Evolutionary conservation across 1,140 invertebrate genomes (phyloP).

Genomic region (Steinernema feltiae): DNA sequence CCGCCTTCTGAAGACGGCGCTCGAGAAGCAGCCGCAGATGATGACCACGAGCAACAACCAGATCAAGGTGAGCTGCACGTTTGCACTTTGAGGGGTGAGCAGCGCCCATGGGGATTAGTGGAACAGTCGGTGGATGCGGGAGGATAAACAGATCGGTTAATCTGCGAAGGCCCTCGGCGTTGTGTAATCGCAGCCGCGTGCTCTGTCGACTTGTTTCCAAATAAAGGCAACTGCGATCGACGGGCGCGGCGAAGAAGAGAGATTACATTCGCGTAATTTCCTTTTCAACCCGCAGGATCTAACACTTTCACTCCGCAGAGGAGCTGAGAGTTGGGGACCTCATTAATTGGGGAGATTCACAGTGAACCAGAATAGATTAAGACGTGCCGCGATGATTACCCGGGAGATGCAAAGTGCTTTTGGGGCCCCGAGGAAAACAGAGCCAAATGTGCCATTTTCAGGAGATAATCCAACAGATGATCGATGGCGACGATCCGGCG

Average conservation of each 20-base stretch:
- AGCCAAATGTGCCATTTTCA: constrained; percentile 13
- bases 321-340: not conserved
- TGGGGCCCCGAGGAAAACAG: not conserved
- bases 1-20: constrained; percentile 31
- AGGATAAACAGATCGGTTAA: not conserved
- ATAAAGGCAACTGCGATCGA: not conserved
- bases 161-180: not conserved
- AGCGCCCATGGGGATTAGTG: not conserved
- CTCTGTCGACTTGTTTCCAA: constrained; percentile 8
- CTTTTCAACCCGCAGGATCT: not conserved
- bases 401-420: not conserved
- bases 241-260: not conserved
- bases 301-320: not conserved
- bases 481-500: constrained; percentile 33
- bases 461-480: constrained; percentile 38
- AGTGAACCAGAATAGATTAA: not conserved
- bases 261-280: constrained; percentile 14
- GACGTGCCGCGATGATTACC: not conserved
- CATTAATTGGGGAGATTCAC: constrained; percentile 1
- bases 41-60: constrained; percentile 32
- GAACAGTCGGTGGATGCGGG: not conserved
- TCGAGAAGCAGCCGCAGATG: constrained; percentile 29
- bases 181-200: not conserved
- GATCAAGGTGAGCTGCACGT: constrained; percentile 28
- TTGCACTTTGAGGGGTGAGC: not conserved